phyloP scores from a whole-genome alignment of 2,888 invertebrate species.

The Hesperia comma region DNA sequence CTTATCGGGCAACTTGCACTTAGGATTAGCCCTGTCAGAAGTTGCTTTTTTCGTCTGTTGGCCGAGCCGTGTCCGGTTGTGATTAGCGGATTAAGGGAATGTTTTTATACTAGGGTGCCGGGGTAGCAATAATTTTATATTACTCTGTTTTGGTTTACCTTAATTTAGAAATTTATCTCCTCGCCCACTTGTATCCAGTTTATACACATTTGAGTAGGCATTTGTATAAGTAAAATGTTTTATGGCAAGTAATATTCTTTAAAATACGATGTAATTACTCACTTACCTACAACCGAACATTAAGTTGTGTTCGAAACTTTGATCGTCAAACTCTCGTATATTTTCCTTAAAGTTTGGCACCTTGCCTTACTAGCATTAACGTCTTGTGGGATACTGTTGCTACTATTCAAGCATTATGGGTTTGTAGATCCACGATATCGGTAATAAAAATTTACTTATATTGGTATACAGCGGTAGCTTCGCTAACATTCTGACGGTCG shows the following conservation, averaged over 20 bases:
- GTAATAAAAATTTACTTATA: constrained; percentile 77
- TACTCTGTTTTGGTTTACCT: constrained; percentile 26
- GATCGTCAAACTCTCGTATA: constrained; percentile 42
- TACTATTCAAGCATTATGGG: constrained; percentile 64
- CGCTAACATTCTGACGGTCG: constrained; percentile 64
- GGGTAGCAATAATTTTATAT: constrained; percentile 25
- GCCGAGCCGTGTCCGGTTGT: constrained; percentile 71
- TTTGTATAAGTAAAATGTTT: background rate
- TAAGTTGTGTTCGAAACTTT: constrained; percentile 24
- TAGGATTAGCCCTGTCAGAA: constrained; percentile 82
- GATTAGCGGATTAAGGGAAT: constrained; percentile 69
- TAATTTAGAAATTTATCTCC: constrained; percentile 19
- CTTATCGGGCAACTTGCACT: constrained; percentile 83
- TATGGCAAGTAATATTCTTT: constrained; percentile 1
- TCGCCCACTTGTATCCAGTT: background rate
- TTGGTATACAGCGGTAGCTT: constrained; percentile 63
- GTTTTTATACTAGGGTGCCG: constrained; percentile 25
- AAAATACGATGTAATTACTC: constrained; percentile 2
- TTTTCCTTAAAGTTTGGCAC: constrained; percentile 63
- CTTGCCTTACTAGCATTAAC: constrained; percentile 58
- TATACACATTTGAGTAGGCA: background rate
- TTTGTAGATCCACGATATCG: constrained; percentile 64
- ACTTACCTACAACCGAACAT: constrained; percentile 3
- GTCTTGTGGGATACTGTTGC: constrained; percentile 63
- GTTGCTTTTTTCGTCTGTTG: constrained; percentile 79